Conservation (phyloP, 2,797 vertebrate genomes). For the Mionectes olivaceus region DNA sequence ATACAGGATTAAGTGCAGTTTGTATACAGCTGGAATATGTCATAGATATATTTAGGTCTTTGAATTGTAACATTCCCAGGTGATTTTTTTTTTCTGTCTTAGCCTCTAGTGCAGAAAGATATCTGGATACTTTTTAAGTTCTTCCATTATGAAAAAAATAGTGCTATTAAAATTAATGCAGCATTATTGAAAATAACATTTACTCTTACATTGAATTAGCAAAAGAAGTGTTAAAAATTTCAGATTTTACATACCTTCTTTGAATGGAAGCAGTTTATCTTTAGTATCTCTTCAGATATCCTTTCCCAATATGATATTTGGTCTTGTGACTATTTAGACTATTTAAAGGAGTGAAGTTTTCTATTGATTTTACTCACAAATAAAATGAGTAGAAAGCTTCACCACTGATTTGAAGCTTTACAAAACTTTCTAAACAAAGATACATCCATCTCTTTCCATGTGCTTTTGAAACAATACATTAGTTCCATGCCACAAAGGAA, state of each 20-base stretch:
- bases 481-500: neutral
- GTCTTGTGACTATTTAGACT: neutral
- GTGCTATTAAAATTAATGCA: neutral
- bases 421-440: neutral
- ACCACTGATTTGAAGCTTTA: neutral
- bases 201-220: neutral
- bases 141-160: neutral
- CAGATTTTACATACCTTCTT: neutral
- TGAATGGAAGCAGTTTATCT: neutral
- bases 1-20: constrained; percentile 60
- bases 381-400: neutral
- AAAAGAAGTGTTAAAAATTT: neutral
- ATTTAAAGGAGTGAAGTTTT: neutral
- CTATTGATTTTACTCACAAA: neutral
- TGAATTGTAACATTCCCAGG: constrained; percentile 70
- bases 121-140: neutral
- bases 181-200: neutral
- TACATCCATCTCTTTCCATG: neutral
- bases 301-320: neutral
- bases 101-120: constrained; percentile 2
- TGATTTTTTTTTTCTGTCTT: constrained; percentile 48
- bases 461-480: neutral
- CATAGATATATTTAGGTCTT: constrained; percentile 74
- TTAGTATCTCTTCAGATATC: neutral
- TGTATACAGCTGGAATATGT: constrained; percentile 81